phyloP scores from a whole-genome alignment of 2,888 invertebrate genomes.

The Aspidiotus destructor region DNA sequence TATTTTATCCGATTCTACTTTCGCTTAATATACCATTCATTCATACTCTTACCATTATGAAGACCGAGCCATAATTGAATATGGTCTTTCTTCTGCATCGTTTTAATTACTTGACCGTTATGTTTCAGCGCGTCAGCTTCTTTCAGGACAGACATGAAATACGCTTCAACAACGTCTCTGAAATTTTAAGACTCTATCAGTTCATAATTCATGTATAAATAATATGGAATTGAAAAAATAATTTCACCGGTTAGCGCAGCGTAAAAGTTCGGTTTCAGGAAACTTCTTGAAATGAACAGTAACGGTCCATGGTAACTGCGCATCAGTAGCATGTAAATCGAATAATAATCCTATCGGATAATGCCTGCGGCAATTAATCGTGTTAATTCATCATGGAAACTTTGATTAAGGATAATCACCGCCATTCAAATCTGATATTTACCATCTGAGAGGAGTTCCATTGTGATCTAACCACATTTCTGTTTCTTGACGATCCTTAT shows the following conservation, averaged over 20 bases:
- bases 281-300: constrained; percentile 92
- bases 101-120: constrained; percentile 74
- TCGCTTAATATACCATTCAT: neutral
- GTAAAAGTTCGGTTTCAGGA: constrained; percentile 79
- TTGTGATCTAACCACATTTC: constrained; percentile 94
- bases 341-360: constrained; percentile 75
- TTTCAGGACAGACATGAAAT: constrained; percentile 82
- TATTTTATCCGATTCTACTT: too few relatives aligned
- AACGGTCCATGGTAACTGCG: constrained; percentile 81
- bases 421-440: constrained; percentile 30
- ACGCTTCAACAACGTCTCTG: constrained; percentile 83
- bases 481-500: constrained; percentile 67
- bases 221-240: neutral
- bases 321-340: constrained; percentile 64
- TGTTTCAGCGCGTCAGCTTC: constrained; percentile 98
- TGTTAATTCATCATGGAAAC: too few relatives aligned
- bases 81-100: constrained; percentile 94
- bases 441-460: constrained; percentile 82
- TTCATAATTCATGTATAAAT: neutral
- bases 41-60: constrained; percentile 62
- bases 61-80: constrained; percentile 91
- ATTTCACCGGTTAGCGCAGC: constrained; percentile 68
- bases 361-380: constrained; percentile 44
- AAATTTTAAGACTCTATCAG: neutral
- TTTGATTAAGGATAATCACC: neutral